These are phyloP conservation scores for Ondatra zibethicus DNA, from an alignment of 2,113 vertebrate species.

Conservation along the genomic window DNA sequence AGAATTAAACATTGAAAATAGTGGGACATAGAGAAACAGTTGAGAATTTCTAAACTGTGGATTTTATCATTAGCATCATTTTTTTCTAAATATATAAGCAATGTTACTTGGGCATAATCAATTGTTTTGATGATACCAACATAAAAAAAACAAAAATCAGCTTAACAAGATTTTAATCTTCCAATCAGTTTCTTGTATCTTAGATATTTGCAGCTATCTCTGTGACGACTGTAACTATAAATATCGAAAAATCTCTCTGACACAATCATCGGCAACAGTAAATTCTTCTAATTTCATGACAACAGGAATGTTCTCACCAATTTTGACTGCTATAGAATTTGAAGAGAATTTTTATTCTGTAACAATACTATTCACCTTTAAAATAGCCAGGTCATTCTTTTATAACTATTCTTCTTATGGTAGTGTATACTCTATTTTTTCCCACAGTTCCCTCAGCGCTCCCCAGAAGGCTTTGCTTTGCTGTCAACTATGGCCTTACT, in stretches of 20 bases:
- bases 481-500: not conserved
- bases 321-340: conserved; percentile 19
- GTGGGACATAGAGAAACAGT: not conserved
- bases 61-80: not conserved
- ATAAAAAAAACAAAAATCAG: not conserved
- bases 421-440: not conserved
- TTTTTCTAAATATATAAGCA: not conserved
- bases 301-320: not conserved
- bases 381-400: not conserved
- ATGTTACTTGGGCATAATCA: not conserved
- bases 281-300: conserved; percentile 30
- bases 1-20: not conserved
- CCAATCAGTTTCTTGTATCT: not conserved
- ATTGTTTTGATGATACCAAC: not conserved
- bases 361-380: not conserved
- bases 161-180: not conserved
- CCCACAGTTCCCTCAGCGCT: not conserved
- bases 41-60: not conserved
- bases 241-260: not conserved
- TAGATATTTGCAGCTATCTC: not conserved
- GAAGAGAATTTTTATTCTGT: conserved; percentile 46
- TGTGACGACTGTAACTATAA: conserved; percentile 45
- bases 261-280: not conserved
- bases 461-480: not conserved
- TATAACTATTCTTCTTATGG: not conserved